Base-by-base conservation (phyloP, 2,797 vertebrate species). In the Coccyzus lansbergi region DNA sequence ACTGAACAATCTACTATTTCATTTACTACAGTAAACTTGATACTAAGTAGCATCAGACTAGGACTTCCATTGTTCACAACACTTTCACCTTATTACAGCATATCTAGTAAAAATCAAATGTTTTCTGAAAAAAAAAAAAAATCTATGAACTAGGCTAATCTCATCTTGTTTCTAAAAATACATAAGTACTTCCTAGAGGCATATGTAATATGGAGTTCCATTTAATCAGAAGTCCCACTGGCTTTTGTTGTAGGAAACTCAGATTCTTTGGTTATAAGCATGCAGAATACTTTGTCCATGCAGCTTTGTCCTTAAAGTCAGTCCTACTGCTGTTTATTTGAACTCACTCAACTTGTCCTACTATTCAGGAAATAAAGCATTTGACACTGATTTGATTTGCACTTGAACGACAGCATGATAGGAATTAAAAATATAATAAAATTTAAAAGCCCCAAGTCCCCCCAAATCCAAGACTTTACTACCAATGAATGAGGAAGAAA, bases 201-300 rank as follows among this genome's bases (percentile, higher is more conserved):
- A 86, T 10, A 60, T 0, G 1, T 49, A 55, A 51, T 42, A 38
- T 2, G 12, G 22, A 86, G 86, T 60, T 74, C 28, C 56, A 52
- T 69, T 86, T 84, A 24, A 90, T 51, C 31, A 42, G 55, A 94
- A 92, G 24, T 62, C 36, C n/a, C 33, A 67, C 19, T 38, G 42
- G 59, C 15, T 91, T 93, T 60, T 77, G 19, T 71, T 52, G 33
- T 12, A 89, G 49, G 76, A 91, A 86, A 83, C 58, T 59, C 63
- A 53, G 26, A 49, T 71, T 95, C 87, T 97, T 97, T 94, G 93
- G 89, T 88, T 91, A 68, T 52, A 34, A 93, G 40, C 64, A 67
- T n/a, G 55, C 34, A 76, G 22, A 74, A 84, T 19, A 82, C 42
- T 86, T 49, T 68, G 63, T 48, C 40, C 18, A 21, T 10, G n/a